Conservation (phyloP, 2,113 vertebrate species). For the Limanda limanda region DNA sequence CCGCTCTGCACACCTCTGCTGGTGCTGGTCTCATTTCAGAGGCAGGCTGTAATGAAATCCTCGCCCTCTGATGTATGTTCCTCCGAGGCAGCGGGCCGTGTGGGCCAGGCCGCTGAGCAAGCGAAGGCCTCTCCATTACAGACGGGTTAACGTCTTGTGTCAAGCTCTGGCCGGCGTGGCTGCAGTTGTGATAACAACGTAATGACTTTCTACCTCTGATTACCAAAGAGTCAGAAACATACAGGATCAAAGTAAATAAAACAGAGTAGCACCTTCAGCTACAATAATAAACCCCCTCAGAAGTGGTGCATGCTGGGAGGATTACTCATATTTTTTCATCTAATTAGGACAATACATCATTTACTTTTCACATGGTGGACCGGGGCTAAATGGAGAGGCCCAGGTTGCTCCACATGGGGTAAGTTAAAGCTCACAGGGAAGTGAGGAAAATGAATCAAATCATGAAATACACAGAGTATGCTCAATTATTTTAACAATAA, state of each 20-base stretch:
- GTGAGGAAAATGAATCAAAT: conserved; percentile 58
- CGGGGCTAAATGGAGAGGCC: conserved; percentile 57
- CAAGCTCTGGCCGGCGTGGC: conserved; percentile 56
- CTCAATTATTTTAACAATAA: conserved; percentile 56
- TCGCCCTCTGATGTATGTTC: conserved; percentile 78
- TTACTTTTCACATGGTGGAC: conserved; percentile 67
- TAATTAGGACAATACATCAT: conserved; percentile 88
- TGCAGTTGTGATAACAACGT: conserved; percentile 81
- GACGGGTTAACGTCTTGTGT: conserved; percentile 74
- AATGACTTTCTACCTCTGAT: conserved; percentile 82
- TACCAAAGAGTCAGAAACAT: conserved; percentile 74
- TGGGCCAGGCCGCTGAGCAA: conserved; percentile 71
- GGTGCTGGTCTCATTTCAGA: conserved; percentile 53
- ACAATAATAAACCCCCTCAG: conserved; percentile 83
- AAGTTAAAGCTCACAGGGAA: conserved; percentile 37
- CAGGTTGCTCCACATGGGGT: conserved; percentile 61
- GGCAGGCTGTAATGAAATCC: conserved; percentile 56
- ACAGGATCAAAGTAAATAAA: conserved; percentile 83
- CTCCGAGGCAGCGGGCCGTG: conserved; percentile 64
- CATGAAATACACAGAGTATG: conserved; percentile 43
- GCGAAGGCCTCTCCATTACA: conserved; percentile 75
- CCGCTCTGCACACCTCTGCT: conserved; percentile 60
- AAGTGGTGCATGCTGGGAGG: conserved; percentile 80
- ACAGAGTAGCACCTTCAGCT: conserved; percentile 81
- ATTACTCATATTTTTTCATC: conserved; percentile 84